phyloP scores from a whole-genome alignment of 2,113 vertebrate genomes.

The Ctenodactylus gundi region DNA sequence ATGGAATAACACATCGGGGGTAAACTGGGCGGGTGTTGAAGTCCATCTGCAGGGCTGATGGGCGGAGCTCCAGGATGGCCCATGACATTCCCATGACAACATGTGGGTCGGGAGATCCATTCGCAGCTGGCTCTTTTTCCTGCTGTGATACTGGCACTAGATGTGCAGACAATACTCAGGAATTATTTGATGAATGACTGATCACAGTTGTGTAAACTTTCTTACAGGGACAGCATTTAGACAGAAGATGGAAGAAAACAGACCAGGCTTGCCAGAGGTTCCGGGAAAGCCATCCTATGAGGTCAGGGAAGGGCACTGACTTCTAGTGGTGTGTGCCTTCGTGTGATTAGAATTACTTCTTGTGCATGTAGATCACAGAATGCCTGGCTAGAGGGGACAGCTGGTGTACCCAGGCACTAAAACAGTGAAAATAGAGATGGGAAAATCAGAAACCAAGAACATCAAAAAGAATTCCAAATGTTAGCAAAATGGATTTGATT shows the following conservation, averaged over 20 bases:
- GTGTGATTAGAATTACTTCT: not conserved
- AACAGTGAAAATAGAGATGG: slow-evolving; percentile 45
- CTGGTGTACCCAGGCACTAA: not conserved
- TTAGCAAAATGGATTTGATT: slow-evolving; percentile 71
- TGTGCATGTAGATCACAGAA: not conserved
- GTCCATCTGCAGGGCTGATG: not conserved
- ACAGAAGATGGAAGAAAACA: not conserved
- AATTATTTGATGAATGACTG: not conserved
- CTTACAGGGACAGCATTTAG: not conserved
- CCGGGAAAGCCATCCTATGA: not conserved
- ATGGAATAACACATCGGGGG: not conserved
- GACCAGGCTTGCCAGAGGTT: not conserved
- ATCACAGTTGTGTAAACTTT: not conserved
- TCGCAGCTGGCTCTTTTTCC: not conserved
- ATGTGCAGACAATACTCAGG: not conserved
- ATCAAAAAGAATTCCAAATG: slow-evolving; percentile 40
- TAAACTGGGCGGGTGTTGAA: not conserved
- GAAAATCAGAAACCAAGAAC: slow-evolving; percentile 17
- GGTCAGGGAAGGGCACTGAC: not conserved
- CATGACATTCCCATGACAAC: not conserved
- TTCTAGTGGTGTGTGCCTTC: rapidly evolving
- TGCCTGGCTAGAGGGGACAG: not conserved
- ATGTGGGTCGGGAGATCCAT: not conserved
- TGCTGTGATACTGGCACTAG: not conserved
- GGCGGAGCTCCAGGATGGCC: not conserved